Evolutionary conservation across 1,140 invertebrate genomes (phyloP), one percentile per base, ranked within the genome.

Genomic region (Cepaea nemoralis): DNA sequence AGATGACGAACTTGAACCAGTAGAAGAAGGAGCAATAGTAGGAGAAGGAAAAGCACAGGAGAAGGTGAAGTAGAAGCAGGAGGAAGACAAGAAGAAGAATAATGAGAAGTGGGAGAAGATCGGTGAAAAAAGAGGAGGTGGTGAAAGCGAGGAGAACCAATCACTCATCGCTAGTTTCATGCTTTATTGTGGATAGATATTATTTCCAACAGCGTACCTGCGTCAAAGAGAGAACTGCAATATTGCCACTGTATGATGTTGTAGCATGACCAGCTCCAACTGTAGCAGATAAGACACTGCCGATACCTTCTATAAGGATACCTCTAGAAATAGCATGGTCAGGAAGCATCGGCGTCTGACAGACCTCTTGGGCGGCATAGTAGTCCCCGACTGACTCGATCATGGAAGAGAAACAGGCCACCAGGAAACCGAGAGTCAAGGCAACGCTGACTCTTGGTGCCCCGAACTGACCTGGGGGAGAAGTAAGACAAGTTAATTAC

Each of bases 181-280:
- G n/a, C n/a, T n/a, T n/a, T n/a, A n/a, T n/a, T n/a, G n/a, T n/a
- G n/a, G n/a, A n/a, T n/a, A n/a, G n/a, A n/a, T n/a, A n/a, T n/a
- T n/a, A n/a, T n/a, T 55, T 55, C 6, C 50, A 10, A 45, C 40
- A 12, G 16, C 67, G 31, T 82, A 88, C 87, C 81, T 82, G 85
- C 24, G 88, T 86, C 12, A 89, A 73, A 48, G 74, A 84, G 35
- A 91, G 86, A 33, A 84, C 82, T 6, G 85, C 87, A 45, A 87
- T 84, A 70, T 88, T 86, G 14, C 84, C 81, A 67, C 89, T 88
- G 87, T 96, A 97, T 0, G 96, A 96, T 83, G 96, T 97, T 1
- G 96, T 96, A 12, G 95, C 96, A 86, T 96, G 96, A 16, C 95
- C 86, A 93, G 90, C 95, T 10, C 96, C 96, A 93, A 95, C 95